Evolutionary conservation across 2,113 vertebrate species (phyloP).

Genomic region (Vireo altiloquus): DNA sequence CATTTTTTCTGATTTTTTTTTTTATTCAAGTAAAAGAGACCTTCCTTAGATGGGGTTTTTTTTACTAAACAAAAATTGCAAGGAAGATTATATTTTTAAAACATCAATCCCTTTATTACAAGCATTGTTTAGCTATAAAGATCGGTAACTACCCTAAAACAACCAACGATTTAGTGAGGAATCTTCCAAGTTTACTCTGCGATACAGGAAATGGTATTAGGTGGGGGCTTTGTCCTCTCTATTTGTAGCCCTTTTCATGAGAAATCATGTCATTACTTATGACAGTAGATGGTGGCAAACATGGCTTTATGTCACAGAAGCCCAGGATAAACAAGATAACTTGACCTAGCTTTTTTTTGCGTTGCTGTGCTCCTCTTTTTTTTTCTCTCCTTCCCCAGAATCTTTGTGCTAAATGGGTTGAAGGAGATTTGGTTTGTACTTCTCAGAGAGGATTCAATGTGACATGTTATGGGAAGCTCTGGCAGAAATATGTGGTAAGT

Average conservation of each 20-base stretch:
- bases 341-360: constrained; percentile 55
- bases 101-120: background rate
- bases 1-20: background rate
- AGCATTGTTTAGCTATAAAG: background rate
- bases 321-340: constrained; percentile 37
- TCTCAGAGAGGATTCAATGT: constrained; percentile 52
- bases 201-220: background rate
- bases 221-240: background rate
- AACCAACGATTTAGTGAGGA: background rate
- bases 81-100: constrained; percentile 6
- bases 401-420: constrained; percentile 49
- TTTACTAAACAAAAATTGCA: background rate
- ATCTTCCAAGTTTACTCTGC: background rate
- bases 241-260: constrained; percentile 24
- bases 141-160: background rate
- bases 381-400: background rate
- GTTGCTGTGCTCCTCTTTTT: background rate
- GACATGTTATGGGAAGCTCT: constrained; percentile 47
- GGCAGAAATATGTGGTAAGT: constrained; percentile 66
- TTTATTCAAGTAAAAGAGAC: background rate
- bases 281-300: constrained; percentile 17
- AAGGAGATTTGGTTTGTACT: constrained; percentile 46
- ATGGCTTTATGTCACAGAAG: constrained; percentile 20
- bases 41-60: background rate
- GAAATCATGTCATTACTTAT: constrained; percentile 46